Evolutionary conservation across 2,113 vertebrate genomes (phyloP).

Genomic region (Shinisaurus crocodilurus): DNA sequence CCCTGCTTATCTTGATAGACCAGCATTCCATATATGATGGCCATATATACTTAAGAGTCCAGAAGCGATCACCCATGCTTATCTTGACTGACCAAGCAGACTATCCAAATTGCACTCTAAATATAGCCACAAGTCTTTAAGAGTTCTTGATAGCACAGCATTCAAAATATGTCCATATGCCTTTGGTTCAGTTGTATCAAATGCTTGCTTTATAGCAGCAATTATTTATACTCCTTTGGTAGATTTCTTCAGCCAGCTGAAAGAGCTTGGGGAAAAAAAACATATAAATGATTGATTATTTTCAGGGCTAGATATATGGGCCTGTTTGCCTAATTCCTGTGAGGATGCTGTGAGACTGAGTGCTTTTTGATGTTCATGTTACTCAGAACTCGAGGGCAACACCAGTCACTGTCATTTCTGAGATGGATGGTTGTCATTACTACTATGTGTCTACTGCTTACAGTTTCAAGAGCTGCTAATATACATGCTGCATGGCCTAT

Average conservation of each 20-base stretch:
- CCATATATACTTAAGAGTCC: background rate
- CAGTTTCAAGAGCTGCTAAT: constrained; percentile 63
- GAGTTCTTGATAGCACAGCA: background rate
- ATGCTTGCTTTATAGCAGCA: constrained; percentile 44
- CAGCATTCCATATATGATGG: background rate
- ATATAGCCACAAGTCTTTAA: background rate
- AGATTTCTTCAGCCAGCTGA: constrained; percentile 26
- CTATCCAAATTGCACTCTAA: constrained; percentile 12
- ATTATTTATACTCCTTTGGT: constrained; percentile 13
- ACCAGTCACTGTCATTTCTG: constrained; percentile 31
- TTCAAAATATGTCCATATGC: background rate
- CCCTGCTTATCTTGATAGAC: background rate
- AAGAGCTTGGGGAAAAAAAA: background rate
- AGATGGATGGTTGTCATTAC: constrained; percentile 60
- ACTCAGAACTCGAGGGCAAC: constrained; percentile 48
- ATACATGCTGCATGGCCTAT: constrained; percentile 69
- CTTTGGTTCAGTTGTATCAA: constrained; percentile 29
- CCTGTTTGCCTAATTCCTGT: constrained; percentile 45
- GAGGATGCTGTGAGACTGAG: constrained; percentile 50
- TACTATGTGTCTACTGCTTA: constrained; percentile 47
- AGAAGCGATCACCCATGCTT: background rate
- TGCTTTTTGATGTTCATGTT: constrained; percentile 63
- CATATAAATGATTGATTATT: constrained; percentile 50
- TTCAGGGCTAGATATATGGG: constrained; percentile 10
- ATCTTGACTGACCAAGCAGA: background rate